Base-by-base conservation (phyloP, 37 sponge, comb jelly and placozoan genomes). In the Theonella swinhoei region DNA sequence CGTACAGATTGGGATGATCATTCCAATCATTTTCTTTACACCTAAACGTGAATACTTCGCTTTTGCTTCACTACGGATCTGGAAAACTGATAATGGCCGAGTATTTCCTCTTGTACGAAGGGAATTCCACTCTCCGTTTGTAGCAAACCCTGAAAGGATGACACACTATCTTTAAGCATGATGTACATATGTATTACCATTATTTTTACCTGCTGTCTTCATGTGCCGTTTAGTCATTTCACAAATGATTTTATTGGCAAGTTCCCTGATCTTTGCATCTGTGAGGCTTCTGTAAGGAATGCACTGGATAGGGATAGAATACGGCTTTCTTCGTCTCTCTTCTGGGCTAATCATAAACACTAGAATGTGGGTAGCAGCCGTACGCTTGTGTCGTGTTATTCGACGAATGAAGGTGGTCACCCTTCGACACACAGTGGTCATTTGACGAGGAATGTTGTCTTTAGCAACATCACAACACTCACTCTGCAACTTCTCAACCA, bases 241-340 rank as follows among this genome's bases (percentile, higher is more conserved):
- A 31, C 41, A 25, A 34, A 71, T 59, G 11, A 82, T 33, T 14
- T 64, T 25, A 11, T 38, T 40, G 5, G 58, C 39, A 3, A 84
- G 47, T 39, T 38, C 42, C 0, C 84, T 67, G 4, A 84, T 74
- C 26, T 84, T 69, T 5, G 3, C 38, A 31, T 84, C 66, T 33
- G 9, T 64, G 23, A 84, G 76, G 8, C 84, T 76, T 31, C 54
- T 68, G 64, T 62, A 84, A 11, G 84, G 88, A 62, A 87, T 2
- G 9, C 79, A 80, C 32, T 87, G 88, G 8, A 87, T 82, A 28
- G 87, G 87, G 11, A 86, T 9, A 34, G 87, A 80, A 79, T 86
- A 86, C 17, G 80, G 87, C 34, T 87, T 87, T 62, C 26, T 11
- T 42, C 47, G 26, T 8, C 88, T 43, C 8, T 20, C 14, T n/a